Evolutionary conservation across 2,888 invertebrate species (phyloP).

Genomic region (Macrophya annulata): DNA sequence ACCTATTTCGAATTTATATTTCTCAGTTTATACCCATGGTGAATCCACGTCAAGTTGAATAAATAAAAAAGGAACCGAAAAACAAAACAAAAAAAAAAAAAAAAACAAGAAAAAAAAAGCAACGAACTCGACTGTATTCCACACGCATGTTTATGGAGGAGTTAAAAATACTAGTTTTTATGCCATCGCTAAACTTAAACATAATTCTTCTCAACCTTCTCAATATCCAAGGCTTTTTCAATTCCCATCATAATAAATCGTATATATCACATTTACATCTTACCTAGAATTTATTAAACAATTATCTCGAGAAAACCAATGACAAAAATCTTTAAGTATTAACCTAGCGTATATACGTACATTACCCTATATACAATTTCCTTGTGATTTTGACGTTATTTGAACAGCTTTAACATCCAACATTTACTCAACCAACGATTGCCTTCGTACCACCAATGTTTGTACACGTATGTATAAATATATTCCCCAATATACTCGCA

Average conservation of each 20-base stretch:
- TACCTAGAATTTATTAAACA: not conserved
- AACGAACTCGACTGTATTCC: not conserved
- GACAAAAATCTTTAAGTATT: slow-evolving; percentile 4
- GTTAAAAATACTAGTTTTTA: slow-evolving; percentile 40
- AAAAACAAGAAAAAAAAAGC: not conserved
- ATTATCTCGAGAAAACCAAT: not conserved
- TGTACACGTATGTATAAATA: not conserved
- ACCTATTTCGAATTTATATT: not conserved
- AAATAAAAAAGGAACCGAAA: too few relatives aligned
- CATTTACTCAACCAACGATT: slow-evolving; percentile 13
- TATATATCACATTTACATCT: not conserved
- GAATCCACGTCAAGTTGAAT: not conserved
- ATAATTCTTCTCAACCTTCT: slow-evolving; percentile 3
- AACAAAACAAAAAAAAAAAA: too few relatives aligned
- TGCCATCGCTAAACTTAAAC: slow-evolving; percentile 44
- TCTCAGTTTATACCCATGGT: not conserved
- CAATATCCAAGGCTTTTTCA: not conserved
- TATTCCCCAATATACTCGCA: not conserved
- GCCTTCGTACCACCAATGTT: not conserved
- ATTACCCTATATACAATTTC: not conserved
- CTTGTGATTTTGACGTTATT: slow-evolving; percentile 26
- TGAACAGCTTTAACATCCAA: slow-evolving; percentile 30
- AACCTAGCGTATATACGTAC: not conserved
- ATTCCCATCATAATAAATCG: slow-evolving; percentile 15
- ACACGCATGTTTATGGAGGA: slow-evolving; percentile 31